Conservation (phyloP, 2,888 invertebrate species). For the Lasioglossum villosulum region DNA sequence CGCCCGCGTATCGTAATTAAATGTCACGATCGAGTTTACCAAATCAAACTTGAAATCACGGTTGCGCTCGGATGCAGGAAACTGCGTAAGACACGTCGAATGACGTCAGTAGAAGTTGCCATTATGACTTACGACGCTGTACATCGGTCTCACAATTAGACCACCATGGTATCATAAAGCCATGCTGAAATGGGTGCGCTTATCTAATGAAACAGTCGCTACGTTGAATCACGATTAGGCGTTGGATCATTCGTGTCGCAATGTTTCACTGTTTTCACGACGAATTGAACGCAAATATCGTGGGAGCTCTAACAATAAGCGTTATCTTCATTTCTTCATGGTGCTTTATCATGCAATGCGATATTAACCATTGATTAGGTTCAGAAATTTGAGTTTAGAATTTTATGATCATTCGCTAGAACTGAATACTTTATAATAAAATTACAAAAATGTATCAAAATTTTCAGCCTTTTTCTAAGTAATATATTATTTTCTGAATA, state of each 20-base stretch:
- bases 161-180: background rate
- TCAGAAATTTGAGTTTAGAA: background rate
- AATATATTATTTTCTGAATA: too few relatives aligned
- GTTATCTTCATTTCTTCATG: background rate
- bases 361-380: background rate
- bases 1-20: background rate
- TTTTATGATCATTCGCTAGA: background rate
- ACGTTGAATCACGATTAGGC: background rate
- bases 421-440: background rate
- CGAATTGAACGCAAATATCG: background rate
- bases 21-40: background rate
- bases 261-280: background rate
- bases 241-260: background rate
- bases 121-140: background rate
- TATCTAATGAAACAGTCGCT: background rate
- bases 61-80: slow-evolving; percentile 10
- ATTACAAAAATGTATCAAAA: background rate
- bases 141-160: slow-evolving; percentile 9
- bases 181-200: background rate
- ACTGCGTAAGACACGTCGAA: background rate
- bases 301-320: background rate
- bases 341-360: background rate
- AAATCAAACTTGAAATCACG: slow-evolving; percentile 2
- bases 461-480: background rate
- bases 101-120: slow-evolving; percentile 12